Percentiles rank a stretch among this genome's conserved stretches.
Conservation (phyloP, 2,888 invertebrate genomes). For the Archips xylosteana region DNA sequence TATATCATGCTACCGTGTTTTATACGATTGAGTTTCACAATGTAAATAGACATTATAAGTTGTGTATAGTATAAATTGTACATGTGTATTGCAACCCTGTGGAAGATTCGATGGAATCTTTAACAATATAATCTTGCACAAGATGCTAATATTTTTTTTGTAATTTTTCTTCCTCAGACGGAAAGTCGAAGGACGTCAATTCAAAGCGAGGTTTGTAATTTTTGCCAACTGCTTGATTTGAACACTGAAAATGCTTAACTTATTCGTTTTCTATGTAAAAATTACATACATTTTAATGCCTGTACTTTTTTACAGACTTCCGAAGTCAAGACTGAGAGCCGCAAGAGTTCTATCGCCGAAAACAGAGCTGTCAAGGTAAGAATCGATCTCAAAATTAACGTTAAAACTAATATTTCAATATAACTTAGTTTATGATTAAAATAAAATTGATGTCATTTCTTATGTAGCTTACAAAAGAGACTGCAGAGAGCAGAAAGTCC, state of each 20-base stretch:
- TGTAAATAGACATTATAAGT: not conserved
- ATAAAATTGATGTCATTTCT: not conserved
- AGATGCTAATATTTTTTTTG: conserved; percentile 56
- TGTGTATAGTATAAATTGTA: not conserved
- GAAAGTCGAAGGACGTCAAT: conserved; percentile 77
- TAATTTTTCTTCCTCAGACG: conserved; percentile 60
- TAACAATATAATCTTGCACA: conserved; percentile 13
- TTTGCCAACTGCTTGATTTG: conserved; percentile 20
- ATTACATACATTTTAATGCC: conserved; percentile 5
- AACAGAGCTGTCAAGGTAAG: conserved; percentile 75
- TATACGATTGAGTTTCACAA: not conserved
- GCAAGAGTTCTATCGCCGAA: conserved; percentile 75
- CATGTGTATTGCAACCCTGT: not conserved
- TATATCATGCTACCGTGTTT: not conserved
- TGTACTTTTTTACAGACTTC: conserved; percentile 57
- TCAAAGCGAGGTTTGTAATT: conserved; percentile 69
- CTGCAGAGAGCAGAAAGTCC: conserved; percentile 80
- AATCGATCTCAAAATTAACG: too few relatives aligned
- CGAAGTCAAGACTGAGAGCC: conserved; percentile 71
- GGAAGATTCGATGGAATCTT: not conserved
- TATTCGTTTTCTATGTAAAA: too few relatives aligned
- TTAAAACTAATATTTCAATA: not conserved
- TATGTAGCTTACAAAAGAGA: conserved; percentile 74
- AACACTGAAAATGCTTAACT: not conserved
- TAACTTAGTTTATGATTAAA: not conserved